Conservation (phyloP, 1,140 invertebrate species). For the Drosophila hydei region DNA sequence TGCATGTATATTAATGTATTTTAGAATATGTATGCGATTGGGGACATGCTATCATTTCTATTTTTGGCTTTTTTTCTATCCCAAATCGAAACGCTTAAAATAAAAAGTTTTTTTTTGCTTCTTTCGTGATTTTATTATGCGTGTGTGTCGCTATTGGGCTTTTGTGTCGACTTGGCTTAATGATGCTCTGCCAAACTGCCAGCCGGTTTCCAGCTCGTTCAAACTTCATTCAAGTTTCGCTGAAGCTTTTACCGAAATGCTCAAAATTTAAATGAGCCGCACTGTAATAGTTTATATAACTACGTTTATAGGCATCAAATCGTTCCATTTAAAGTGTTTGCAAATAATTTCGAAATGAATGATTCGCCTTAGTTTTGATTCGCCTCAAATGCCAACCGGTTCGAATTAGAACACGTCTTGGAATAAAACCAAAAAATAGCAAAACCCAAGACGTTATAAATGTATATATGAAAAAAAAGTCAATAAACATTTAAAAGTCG, state of each 20-base stretch:
- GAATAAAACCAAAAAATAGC: slow-evolving; percentile 32
- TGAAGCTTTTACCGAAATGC: slow-evolving; percentile 31
- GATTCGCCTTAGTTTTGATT: slow-evolving; percentile 8
- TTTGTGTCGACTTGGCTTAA: slow-evolving; percentile 31
- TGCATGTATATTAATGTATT: slow-evolving; percentile 1
- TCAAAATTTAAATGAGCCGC: slow-evolving; percentile 41
- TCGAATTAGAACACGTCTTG: slow-evolving; percentile 16
- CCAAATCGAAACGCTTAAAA: slow-evolving; percentile 61
- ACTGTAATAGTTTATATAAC: slow-evolving; percentile 49
- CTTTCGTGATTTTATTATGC: slow-evolving; percentile 17
- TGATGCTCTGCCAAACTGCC: slow-evolving; percentile 37
- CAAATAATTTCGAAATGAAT: slow-evolving; percentile 11
- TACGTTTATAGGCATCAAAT: slow-evolving; percentile 40
- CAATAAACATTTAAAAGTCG: slow-evolving; percentile 43
- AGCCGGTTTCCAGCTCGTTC: slow-evolving; percentile 61
- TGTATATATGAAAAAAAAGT: too few species aligned
- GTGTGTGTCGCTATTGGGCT: slow-evolving; percentile 1
- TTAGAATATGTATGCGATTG: slow-evolving; percentile 52
- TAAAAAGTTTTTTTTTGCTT: slow-evolving; percentile 24
- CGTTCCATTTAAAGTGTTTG: slow-evolving; percentile 7
- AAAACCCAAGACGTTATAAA: too few species aligned
- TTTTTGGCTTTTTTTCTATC: slow-evolving; percentile 53
- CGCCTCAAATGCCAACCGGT: slow-evolving; percentile 29
- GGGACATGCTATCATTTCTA: slow-evolving; percentile 75
- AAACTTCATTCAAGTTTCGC: slow-evolving; percentile 49